Base-by-base conservation (phyloP, 2,888 invertebrate species). In the Lissonota sp. region DNA sequence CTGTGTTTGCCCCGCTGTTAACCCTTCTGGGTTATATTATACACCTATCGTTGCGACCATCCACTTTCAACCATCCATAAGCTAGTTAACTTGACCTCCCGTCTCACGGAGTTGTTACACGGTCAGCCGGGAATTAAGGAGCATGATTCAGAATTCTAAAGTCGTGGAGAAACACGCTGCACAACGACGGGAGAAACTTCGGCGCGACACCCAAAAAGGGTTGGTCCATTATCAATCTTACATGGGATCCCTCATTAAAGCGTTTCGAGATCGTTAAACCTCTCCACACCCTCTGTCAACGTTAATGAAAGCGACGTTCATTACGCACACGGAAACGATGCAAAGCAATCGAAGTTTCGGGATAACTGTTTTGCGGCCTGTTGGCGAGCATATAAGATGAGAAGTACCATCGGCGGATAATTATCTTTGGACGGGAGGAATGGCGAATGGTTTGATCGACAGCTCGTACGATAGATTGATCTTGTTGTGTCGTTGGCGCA, bases 1-100 rank as follows among this genome's bases (percentile, higher is more conserved):
- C 44, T 44, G 10, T 73, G 66, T 62, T 74, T 40, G 78, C 55
- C 51, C 66, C 51, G 62, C 71, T 62, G 71, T 72, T 79, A 53
- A 62, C 53, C 12, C n/a, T 55, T 6, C 26, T 26, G 26, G 1
- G 26, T 26, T 26, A 26, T 26, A 26, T 26, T 26, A 26, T 63
- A 72, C 44, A 63, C 60, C n/a, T 46, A 58, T 26, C 1, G 26
- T 51, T 44, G 46, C 49, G 66, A 71, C 67, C 63, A 66, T 40
- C 6, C 12, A 5, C 14, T 6, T 14, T 14, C 53, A 26, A 26
- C 26, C 26, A 2, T 26, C 49, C 58, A 70, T 63, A 62, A 78
- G 71, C 66, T 75, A 78, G 66, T 78, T 82, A 78, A 14, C 71
- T 67, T 63, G 78, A 82, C 70, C 70, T 82, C 53, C 26, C 55